A percentile compares a stretch with the other conserved stretches of the same genome.
These are phyloP conservation scores for Alectoris magna DNA, from an alignment of 2,797 vertebrate genomes.

Conservation along the genomic window DNA sequence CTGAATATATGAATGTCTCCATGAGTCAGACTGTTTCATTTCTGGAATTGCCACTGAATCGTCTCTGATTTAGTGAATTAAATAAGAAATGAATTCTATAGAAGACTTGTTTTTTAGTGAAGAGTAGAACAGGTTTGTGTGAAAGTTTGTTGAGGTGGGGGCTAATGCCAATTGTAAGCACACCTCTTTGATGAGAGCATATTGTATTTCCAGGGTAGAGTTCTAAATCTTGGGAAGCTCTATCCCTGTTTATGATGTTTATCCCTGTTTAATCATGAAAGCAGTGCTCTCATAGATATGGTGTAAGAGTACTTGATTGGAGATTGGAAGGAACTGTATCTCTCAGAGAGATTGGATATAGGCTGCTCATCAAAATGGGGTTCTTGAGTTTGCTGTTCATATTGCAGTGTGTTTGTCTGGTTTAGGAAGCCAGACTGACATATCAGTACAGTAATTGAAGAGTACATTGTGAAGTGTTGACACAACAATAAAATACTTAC, in stretches of 20 bases:
- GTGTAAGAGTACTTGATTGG: background rate
- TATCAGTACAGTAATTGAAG: background rate
- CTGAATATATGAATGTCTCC: background rate
- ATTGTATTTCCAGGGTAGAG: background rate
- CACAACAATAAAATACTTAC: constrained; percentile 21
- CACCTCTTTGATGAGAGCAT: background rate
- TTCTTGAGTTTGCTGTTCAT: background rate
- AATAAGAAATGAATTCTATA: background rate
- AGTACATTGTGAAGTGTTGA: background rate
- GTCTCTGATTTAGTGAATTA: background rate
- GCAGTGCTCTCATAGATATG: background rate
- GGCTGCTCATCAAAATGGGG: background rate
- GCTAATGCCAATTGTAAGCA: accelerated
- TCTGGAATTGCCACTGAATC: background rate
- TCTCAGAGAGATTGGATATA: background rate
- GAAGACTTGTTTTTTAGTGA: background rate
- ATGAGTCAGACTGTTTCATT: background rate
- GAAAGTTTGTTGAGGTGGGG: background rate
- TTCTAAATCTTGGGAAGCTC: background rate
- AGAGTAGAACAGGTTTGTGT: background rate
- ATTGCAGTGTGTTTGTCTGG: background rate
- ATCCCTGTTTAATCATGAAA: background rate
- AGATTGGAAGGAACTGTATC: background rate
- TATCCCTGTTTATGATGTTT: background rate
- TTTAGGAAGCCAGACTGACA: background rate